phyloP scores from a whole-genome alignment of 35 echinoderm and acorn worm species.

The Stichopus chloronotus region DNA sequence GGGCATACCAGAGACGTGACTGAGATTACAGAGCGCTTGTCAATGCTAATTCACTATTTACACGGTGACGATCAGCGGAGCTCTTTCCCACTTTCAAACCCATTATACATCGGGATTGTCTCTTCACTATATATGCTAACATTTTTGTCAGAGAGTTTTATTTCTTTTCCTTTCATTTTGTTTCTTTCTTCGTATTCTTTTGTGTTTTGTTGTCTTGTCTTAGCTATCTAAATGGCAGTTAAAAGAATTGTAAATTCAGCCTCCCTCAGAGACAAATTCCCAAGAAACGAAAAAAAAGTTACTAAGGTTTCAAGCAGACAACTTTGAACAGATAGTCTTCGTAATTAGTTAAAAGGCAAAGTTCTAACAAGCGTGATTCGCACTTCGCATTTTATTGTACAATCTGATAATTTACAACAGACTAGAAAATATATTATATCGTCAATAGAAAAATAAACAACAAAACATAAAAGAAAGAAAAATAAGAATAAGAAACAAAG shows the following conservation, averaged over 20 bases:
- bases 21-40: not conserved
- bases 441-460: not conserved
- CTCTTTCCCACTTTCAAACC: constrained; percentile 34
- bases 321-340: not conserved
- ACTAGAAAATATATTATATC: not conserved
- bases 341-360: constrained; percentile 49
- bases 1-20: constrained; percentile 30
- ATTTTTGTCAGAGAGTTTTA: no score
- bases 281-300: constrained; percentile 19
- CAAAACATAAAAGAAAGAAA: not conserved
- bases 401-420: constrained; percentile 26
- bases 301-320: not conserved
- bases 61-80: constrained; percentile 3
- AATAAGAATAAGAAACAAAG: not conserved
- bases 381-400: not conserved
- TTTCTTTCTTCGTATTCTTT: no score
- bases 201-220: not conserved
- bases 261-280: constrained; percentile 32
- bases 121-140: not conserved
- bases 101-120: constrained; percentile 1
- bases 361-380: constrained; percentile 16
- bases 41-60: constrained; percentile 13
- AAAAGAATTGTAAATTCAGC: constrained; percentile 48
- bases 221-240: constrained; percentile 27
- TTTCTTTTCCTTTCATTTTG: no score